Evolutionary conservation across 1,140 invertebrate species (phyloP).

Genomic region (Dendrolimus punctatus): DNA sequence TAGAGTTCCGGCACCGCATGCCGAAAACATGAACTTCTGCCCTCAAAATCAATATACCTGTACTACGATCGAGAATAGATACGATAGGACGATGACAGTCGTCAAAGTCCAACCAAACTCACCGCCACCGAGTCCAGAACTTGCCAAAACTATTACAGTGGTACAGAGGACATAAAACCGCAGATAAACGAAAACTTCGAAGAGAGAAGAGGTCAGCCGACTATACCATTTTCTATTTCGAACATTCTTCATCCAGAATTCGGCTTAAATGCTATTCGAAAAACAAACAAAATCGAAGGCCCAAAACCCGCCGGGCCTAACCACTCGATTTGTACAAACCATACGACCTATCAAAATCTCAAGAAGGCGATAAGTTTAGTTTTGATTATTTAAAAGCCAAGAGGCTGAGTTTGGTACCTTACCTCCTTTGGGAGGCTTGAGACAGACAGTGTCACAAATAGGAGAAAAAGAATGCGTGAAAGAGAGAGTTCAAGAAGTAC

Average conservation of each 20-base stretch:
- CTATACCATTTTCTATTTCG: slow-evolving; percentile 57
- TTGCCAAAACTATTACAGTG: slow-evolving; percentile 53
- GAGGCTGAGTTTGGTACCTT: slow-evolving; percentile 38
- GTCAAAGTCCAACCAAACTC: slow-evolving; percentile 55
- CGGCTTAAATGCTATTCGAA: slow-evolving; percentile 53
- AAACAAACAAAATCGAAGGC: slow-evolving; percentile 60
- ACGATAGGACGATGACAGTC: slow-evolving; percentile 43
- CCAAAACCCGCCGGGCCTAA: slow-evolving; percentile 56
- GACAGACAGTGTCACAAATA: slow-evolving; percentile 76
- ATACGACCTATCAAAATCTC: slow-evolving; percentile 53
- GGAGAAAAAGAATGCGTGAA: slow-evolving; percentile 64
- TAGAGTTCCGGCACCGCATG: slow-evolving; percentile 50
- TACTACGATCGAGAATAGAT: slow-evolving; percentile 52
- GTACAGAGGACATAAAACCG: slow-evolving; percentile 56
- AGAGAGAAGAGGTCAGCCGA: slow-evolving; percentile 3
- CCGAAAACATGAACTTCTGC: slow-evolving; percentile 26
- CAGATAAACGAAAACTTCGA: slow-evolving; percentile 24
- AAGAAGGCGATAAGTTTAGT: slow-evolving; percentile 36
- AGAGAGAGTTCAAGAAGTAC: slow-evolving; percentile 37
- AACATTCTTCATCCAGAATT: slow-evolving; percentile 68
- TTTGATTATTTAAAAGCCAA: slow-evolving; percentile 50
- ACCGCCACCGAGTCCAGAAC: slow-evolving; percentile 48
- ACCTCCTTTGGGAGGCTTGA: slow-evolving; percentile 73
- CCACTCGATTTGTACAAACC: slow-evolving; percentile 66
- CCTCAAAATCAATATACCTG: slow-evolving; percentile 55